A percentile compares a stretch with the other conserved stretches of the same genome.
phyloP scores from a whole-genome alignment of 2,113 vertebrate genomes.

The Ictalurus punctatus region DNA sequence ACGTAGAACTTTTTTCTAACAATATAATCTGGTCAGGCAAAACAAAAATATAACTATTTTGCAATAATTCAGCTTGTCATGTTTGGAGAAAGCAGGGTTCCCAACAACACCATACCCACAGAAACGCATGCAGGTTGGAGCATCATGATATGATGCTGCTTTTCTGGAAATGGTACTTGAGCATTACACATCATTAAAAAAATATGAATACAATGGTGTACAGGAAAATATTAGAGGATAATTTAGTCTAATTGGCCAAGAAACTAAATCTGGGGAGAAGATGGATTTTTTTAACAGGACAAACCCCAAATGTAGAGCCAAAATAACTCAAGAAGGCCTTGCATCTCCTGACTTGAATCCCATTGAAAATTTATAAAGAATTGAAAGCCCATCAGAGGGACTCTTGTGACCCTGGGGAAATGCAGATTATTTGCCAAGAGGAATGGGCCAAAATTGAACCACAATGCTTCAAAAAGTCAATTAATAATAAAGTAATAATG shows the following conservation, averaged over 20 bases:
- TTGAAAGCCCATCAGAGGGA: too few relatives aligned
- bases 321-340: neutral
- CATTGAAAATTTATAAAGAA: too few relatives aligned
- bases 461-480: too few relatives aligned
- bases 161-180: neutral
- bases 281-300: neutral
- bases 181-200: too few relatives aligned
- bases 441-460: too few relatives aligned
- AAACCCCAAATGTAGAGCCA: neutral
- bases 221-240: neutral
- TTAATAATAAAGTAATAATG: too few relatives aligned
- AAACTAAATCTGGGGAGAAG: neutral
- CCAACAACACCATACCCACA: neutral
- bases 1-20: neutral
- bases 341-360: too few relatives aligned
- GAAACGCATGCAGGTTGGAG: neutral
- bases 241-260: neutral
- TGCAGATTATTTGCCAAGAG: too few relatives aligned
- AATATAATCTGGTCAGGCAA: neutral
- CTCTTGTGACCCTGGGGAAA: too few relatives aligned
- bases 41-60: neutral
- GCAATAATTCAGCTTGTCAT: neutral
- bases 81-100: neutral
- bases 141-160: neutral
- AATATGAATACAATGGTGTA: too few relatives aligned